phyloP scores from a whole-genome alignment of 2,797 vertebrate genomes.

The Chiloscyllium punctatum region DNA sequence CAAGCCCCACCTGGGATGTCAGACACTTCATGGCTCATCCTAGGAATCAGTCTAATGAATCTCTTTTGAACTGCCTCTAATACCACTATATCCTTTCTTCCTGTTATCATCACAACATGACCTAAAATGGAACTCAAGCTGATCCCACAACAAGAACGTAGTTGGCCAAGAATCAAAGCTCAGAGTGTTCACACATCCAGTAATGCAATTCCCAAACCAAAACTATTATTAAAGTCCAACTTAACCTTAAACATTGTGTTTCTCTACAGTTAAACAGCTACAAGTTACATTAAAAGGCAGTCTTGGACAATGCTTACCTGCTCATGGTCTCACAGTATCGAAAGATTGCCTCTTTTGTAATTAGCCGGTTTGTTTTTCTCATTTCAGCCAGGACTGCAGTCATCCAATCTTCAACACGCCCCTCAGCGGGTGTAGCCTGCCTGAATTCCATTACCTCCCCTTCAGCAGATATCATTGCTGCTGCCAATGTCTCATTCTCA shows the following conservation, averaged over 20 bases:
- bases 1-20: no score
- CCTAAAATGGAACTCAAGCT: background rate
- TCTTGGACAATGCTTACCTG: constrained; percentile 61
- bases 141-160: background rate
- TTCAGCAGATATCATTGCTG: constrained; percentile 87
- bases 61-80: no score
- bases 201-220: background rate
- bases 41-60: no score
- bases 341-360: constrained; percentile 92
- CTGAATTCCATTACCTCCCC: constrained; percentile 81
- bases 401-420: constrained; percentile 95
- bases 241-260: background rate
- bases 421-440: constrained; percentile 65
- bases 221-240: background rate
- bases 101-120: no score
- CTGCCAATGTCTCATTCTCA: constrained; percentile 62
- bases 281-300: background rate
- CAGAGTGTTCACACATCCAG: background rate
- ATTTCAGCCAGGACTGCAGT: constrained; percentile 76
- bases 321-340: constrained; percentile 73
- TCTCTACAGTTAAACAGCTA: background rate
- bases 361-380: constrained; percentile 78
- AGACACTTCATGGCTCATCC: no score
- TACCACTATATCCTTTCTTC: no score
- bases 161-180: background rate